Evolutionary conservation across 2,888 invertebrate genomes (phyloP).

Genomic region (Glyphotaelius pellucidus): DNA sequence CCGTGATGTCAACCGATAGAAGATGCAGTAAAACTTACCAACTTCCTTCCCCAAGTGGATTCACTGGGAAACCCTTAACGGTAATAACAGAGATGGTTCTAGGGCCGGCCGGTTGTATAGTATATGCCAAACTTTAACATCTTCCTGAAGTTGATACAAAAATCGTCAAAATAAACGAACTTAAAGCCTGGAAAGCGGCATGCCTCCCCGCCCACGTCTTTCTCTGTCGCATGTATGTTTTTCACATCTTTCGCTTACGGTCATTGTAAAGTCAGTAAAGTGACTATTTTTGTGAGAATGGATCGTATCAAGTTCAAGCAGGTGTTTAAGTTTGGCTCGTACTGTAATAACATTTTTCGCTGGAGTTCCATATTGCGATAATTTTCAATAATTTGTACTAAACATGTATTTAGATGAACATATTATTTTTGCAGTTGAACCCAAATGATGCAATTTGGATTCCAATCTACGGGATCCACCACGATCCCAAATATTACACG

Average conservation of each 20-base stretch:
- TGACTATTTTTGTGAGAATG: no score
- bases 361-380: no score
- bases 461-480: conserved; percentile 73
- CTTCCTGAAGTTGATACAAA: no score
- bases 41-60: conserved; percentile 30
- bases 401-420: not conserved
- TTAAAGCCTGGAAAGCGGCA: no score
- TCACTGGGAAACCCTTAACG: not conserved
- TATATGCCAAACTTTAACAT: no score
- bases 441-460: conserved; percentile 67
- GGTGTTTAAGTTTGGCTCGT: no score
- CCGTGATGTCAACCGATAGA: conserved; percentile 72
- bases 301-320: no score
- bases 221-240: no score
- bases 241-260: no score
- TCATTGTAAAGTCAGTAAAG: no score
- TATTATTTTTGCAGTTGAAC: conserved; percentile 14
- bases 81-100: not conserved
- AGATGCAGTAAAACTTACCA: conserved; percentile 75
- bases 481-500: conserved; percentile 77
- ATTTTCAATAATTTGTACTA: not conserved
- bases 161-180: no score
- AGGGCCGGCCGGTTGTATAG: not conserved
- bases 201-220: no score
- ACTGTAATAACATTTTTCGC: not conserved